Conservation (phyloP, 35 echinoderm and acorn worm genomes). For the Stichopus chloronotus region DNA sequence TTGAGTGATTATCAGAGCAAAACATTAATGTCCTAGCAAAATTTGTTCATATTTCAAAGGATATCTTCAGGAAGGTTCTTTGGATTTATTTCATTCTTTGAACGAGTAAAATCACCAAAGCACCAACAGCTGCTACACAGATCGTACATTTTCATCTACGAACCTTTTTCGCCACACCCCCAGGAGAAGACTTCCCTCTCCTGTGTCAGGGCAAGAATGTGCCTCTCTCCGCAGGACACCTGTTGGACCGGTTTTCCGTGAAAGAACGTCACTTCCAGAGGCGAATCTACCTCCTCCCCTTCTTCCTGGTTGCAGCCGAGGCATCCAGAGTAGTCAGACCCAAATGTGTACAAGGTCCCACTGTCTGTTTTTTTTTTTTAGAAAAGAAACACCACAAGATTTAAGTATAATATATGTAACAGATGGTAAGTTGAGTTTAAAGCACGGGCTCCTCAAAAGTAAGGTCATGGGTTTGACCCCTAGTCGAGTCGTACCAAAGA, state of each 20-base stretch:
- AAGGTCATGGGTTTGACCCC: no score
- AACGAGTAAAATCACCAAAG: no score
- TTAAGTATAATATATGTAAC: background rate
- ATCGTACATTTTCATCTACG: background rate
- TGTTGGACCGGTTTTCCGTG: conserved; percentile 69
- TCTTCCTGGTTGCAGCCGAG: conserved; percentile 73
- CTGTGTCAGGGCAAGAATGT: conserved; percentile 83
- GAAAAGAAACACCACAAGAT: background rate
- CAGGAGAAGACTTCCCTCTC: conserved; percentile 88
- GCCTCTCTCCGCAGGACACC: conserved; percentile 91
- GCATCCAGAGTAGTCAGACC: conserved; percentile 95
- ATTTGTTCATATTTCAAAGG: no score
- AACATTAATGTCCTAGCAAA: no score
- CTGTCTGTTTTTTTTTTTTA: conserved; percentile 57
- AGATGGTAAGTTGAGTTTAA: background rate
- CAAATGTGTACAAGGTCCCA: conserved; percentile 95
- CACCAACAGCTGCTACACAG: no score
- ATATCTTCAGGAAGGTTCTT: no score
- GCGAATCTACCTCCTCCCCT: conserved; percentile 80
- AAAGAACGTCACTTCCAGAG: conserved; percentile 85
- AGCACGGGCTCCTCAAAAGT: no score
- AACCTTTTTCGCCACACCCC: conserved; percentile 98
- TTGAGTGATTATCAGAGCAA: no score
- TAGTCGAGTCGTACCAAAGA: no score
- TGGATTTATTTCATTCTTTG: no score